Conservation (phyloP, 2,797 vertebrate species). For the Argya squamiceps region DNA sequence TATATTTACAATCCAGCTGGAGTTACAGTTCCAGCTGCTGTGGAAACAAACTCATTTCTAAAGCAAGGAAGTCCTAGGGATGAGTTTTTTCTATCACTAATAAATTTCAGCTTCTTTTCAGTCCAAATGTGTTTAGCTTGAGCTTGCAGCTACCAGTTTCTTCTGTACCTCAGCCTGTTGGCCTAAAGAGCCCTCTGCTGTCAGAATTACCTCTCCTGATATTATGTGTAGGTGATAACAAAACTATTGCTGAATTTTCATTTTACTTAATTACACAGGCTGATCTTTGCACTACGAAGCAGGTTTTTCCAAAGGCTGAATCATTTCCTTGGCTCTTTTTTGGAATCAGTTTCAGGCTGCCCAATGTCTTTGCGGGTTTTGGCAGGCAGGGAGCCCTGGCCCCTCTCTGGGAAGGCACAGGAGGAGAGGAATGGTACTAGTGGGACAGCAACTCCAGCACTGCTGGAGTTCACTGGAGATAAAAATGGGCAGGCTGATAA, state of each 20-base stretch:
- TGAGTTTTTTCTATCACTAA: background rate
- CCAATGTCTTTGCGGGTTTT: background rate
- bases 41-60: background rate
- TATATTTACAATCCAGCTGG: background rate
- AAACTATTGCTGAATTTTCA: background rate
- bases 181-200: constrained; percentile 22
- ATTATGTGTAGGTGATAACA: background rate
- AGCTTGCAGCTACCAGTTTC: background rate
- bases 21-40: background rate
- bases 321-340: background rate
- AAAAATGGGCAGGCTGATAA: background rate
- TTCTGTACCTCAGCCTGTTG: background rate
- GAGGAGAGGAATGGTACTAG: background rate
- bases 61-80: background rate
- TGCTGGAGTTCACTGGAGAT: background rate
- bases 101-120: background rate
- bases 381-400: background rate
- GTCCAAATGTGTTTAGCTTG: background rate
- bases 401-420: background rate
- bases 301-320: background rate
- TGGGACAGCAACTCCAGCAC: fast-evolving
- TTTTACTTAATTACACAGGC: background rate
- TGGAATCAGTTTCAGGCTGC: background rate
- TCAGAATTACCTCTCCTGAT: background rate
- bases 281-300: background rate